Conservation (phyloP, 2,888 invertebrate species). For the Chouioia cunea region DNA sequence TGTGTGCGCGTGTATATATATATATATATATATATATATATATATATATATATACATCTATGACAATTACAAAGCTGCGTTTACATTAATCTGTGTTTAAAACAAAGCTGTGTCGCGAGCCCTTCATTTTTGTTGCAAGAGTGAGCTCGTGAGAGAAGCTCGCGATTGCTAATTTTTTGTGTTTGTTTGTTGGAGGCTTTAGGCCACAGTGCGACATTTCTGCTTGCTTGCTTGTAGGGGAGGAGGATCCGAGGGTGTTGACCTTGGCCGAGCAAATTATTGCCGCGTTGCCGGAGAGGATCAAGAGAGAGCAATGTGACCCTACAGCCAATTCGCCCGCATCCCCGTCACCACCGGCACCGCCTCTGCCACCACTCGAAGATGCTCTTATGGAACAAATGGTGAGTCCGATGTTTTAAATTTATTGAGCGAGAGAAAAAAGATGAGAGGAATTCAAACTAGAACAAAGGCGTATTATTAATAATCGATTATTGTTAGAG, state of each 20-base stretch:
- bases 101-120: too few species aligned
- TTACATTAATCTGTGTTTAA: too few species aligned
- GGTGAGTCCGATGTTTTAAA: slow-evolving; percentile 53
- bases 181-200: slow-evolving; percentile 32
- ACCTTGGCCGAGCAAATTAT: slow-evolving; percentile 98
- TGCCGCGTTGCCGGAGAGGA: slow-evolving; percentile 97
- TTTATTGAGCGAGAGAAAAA: slow-evolving; percentile 4
- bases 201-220: slow-evolving; percentile 50
- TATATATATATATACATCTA: too few species aligned
- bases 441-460: neutral
- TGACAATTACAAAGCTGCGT: too few species aligned
- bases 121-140: too few species aligned
- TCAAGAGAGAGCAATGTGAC: slow-evolving; percentile 77
- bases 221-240: slow-evolving; percentile 76
- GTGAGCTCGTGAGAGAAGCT: too few species aligned
- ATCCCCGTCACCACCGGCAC: slow-evolving; percentile 64
- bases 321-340: slow-evolving; percentile 64
- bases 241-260: slow-evolving; percentile 91
- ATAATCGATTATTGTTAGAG: too few species aligned
- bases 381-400: slow-evolving; percentile 69
- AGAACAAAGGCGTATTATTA: too few species aligned
- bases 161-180: too few species aligned
- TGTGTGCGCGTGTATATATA: too few species aligned
- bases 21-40: too few species aligned
- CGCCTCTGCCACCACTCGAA: slow-evolving; percentile 64